Evolutionary conservation across 2,888 invertebrate genomes (phyloP).

Genomic region (Yponomeuta evonymella): DNA sequence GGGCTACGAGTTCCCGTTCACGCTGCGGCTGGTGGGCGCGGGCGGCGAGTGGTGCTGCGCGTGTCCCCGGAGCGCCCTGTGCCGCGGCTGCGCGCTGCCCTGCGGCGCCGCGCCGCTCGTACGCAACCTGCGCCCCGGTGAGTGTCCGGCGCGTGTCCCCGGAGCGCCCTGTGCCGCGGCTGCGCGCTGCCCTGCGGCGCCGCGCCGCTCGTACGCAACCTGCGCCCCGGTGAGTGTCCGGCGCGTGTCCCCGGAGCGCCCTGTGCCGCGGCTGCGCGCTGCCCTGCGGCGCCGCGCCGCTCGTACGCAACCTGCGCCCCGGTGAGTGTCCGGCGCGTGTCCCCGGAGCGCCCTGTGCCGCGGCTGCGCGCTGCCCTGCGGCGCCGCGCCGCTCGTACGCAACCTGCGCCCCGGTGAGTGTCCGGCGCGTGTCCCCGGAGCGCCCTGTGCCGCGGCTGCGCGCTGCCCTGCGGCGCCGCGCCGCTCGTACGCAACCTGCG

Average conservation of each 20-base stretch:
- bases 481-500: too few relatives aligned
- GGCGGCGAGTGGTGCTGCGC: constrained; percentile 80
- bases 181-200: constrained; percentile 86
- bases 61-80: constrained; percentile 89
- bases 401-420: constrained; percentile 1
- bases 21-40: constrained; percentile 86
- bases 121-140: constrained; percentile 7
- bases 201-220: constrained; percentile 47
- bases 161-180: constrained; percentile 90
- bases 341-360: constrained; percentile 89
- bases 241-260: constrained; percentile 85
- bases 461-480: too few relatives aligned
- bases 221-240: background rate
- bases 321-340: constrained; percentile 63
- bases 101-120: constrained; percentile 76
- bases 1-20: constrained; percentile 94
- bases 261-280: constrained; percentile 92
- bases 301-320: constrained; percentile 31
- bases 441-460: too few relatives aligned
- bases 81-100: constrained; percentile 89
- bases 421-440: too few relatives aligned
- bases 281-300: constrained; percentile 78
- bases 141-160: constrained; percentile 77
- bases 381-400: constrained; percentile 62
- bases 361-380: constrained; percentile 88